These are phyloP conservation scores for Microctenopoma stevenorrisi DNA, from an alignment of 2,797 vertebrate species.

Conservation along the genomic window DNA sequence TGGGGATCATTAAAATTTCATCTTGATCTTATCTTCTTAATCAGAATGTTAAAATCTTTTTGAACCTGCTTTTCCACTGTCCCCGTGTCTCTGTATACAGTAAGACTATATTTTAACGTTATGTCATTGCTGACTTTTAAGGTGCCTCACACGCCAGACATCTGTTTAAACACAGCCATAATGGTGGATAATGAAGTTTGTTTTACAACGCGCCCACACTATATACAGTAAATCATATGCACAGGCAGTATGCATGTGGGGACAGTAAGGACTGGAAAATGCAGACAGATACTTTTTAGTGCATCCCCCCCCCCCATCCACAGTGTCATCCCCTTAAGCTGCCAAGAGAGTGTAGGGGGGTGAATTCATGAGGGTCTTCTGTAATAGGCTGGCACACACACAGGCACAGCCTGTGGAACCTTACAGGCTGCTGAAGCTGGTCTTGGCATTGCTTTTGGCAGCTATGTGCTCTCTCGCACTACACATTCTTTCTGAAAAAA, in stretches of 20 bases:
- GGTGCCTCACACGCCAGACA: constrained; percentile 28
- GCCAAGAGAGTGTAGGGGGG: constrained; percentile 74
- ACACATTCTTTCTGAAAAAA: constrained; percentile 80
- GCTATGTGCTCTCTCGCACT: constrained; percentile 83
- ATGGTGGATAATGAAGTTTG: constrained; percentile 72
- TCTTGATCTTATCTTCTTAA: constrained; percentile 70
- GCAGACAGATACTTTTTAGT: constrained; percentile 67
- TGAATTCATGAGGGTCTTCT: constrained; percentile 75
- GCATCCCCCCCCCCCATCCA: constrained; percentile 48
- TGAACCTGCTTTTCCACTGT: constrained; percentile 68
- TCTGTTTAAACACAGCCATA: constrained; percentile 66
- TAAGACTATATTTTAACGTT: constrained; percentile 23
- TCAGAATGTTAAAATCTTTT: constrained; percentile 68
- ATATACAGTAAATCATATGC: constrained; percentile 62
- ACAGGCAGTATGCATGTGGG: constrained; percentile 26
- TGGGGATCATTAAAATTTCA: constrained; percentile 73
- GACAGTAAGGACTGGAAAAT: constrained; percentile 60
- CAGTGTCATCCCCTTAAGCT: constrained; percentile 70
- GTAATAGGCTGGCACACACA: constrained; percentile 78
- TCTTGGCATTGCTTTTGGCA: constrained; percentile 80
- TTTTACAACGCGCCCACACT: constrained; percentile 63
- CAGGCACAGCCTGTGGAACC: constrained; percentile 77
- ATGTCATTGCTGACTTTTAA: constrained; percentile 34
- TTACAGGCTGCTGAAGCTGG: constrained; percentile 73
- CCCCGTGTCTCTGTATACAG: constrained; percentile 27